These are phyloP conservation scores for Cataglyphis albicans DNA, from an alignment of 2,888 invertebrate species.

Conservation along the genomic window DNA sequence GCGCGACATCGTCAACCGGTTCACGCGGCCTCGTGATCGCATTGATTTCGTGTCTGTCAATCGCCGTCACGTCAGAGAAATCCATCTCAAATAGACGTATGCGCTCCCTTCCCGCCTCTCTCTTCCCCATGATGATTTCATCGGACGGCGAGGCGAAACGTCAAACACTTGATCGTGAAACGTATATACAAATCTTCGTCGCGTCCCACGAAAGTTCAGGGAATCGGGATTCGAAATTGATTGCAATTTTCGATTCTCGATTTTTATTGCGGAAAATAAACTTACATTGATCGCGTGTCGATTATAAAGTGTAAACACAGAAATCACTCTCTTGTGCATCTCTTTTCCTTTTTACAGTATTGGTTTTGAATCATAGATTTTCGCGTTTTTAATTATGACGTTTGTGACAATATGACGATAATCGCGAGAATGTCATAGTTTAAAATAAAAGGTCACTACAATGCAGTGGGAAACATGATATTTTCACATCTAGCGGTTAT, in stretches of 20 bases:
- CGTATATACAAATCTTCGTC: neutral
- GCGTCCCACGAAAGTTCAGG: neutral
- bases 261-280: neutral
- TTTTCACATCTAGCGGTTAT: neutral
- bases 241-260: neutral
- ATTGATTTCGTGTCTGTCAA: constrained; percentile 17
- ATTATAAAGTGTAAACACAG: neutral
- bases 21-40: constrained; percentile 1
- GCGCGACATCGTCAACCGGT: neutral
- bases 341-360: neutral
- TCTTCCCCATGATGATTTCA: constrained; percentile 79
- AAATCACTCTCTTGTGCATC: too few species aligned
- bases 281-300: neutral
- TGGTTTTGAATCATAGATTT: neutral
- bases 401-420: neutral
- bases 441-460: neutral
- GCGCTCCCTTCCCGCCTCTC: constrained; percentile 32
- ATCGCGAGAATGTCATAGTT: neutral
- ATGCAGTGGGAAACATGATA: neutral
- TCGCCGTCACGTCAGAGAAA: constrained; percentile 29
- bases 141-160: constrained; percentile 71
- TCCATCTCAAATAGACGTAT: constrained; percentile 65
- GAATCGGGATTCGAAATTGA: neutral
- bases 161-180: constrained; percentile 4
- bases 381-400: neutral